phyloP scores from a whole-genome alignment of 1,140 invertebrate genomes.

The Lucilia cuprina region DNA sequence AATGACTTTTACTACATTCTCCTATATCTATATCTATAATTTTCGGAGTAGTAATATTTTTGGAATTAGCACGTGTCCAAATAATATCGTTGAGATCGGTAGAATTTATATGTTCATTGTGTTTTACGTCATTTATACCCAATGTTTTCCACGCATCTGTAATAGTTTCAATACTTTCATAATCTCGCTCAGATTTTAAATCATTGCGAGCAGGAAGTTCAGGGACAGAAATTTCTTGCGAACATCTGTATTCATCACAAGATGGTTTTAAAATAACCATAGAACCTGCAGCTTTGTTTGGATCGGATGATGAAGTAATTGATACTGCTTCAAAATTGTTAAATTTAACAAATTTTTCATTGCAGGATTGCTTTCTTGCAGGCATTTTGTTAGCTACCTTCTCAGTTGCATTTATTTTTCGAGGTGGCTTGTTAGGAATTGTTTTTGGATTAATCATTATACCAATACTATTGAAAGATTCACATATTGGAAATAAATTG shows the following conservation, averaged over 20 bases:
- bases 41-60: slow-evolving; percentile 45
- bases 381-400: background rate
- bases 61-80: slow-evolving; percentile 45
- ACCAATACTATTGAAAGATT: slow-evolving; percentile 52
- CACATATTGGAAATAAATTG: slow-evolving; percentile 56
- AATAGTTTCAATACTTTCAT: slow-evolving; percentile 61
- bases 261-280: slow-evolving; percentile 54
- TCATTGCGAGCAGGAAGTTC: slow-evolving; percentile 38
- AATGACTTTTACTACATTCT: slow-evolving; percentile 42
- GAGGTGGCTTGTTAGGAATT: slow-evolving; percentile 59
- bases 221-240: background rate
- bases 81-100: slow-evolving; percentile 47
- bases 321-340: slow-evolving; percentile 58
- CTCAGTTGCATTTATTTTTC: slow-evolving; percentile 48
- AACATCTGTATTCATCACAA: slow-evolving; percentile 40
- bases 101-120: slow-evolving; percentile 56
- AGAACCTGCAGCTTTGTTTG: slow-evolving; percentile 44
- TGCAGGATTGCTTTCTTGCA: slow-evolving; percentile 45
- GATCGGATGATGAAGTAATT: slow-evolving; percentile 54
- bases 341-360: slow-evolving; percentile 58
- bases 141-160: slow-evolving; percentile 80
- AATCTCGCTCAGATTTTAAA: slow-evolving; percentile 47
- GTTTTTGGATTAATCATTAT: slow-evolving; percentile 44
- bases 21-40: slow-evolving; percentile 59
- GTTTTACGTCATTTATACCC: slow-evolving; percentile 74